A percentile compares a stretch with the other conserved stretches of the same genome.
phyloP scores from a whole-genome alignment of 1,140 invertebrate genomes.

The Propsilocerus akamusi region DNA sequence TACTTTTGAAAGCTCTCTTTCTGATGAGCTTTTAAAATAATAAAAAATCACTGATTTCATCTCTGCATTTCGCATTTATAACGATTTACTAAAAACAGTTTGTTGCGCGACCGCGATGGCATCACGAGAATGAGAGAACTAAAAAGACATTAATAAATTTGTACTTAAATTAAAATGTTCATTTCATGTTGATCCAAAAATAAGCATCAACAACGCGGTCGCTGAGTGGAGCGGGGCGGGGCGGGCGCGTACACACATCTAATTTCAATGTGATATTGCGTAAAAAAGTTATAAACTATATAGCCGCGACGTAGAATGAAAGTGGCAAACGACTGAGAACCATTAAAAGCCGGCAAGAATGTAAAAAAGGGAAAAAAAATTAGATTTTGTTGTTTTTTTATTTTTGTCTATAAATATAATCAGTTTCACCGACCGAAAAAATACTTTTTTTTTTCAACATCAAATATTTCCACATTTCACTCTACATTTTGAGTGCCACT shows the following conservation, averaged over 20 bases:
- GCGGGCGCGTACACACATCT: not conserved
- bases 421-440: not conserved
- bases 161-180: constrained; percentile 1
- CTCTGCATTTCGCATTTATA: too few relatives aligned
- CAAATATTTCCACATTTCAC: too few relatives aligned
- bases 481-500: too few relatives aligned
- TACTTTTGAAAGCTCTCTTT: too few relatives aligned
- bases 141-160: constrained; percentile 4
- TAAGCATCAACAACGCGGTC: not conserved
- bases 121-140: not conserved
- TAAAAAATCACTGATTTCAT: too few relatives aligned
- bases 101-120: too few relatives aligned
- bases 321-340: not conserved
- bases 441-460: too few relatives aligned
- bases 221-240: not conserved
- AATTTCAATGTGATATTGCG: constrained; percentile 1
- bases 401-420: not conserved
- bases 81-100: too few relatives aligned
- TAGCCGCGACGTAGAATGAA: not conserved
- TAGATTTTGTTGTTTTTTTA: not conserved
- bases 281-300: constrained; percentile 1
- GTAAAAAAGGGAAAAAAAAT: not conserved
- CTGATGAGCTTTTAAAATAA: too few relatives aligned
- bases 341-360: constrained; percentile 1
- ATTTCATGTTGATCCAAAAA: not conserved